Evolutionary conservation across 1,140 invertebrate genomes (phyloP), one percentile per base, ranked within the genome.

Genomic region (Zaprionus africanus): DNA sequence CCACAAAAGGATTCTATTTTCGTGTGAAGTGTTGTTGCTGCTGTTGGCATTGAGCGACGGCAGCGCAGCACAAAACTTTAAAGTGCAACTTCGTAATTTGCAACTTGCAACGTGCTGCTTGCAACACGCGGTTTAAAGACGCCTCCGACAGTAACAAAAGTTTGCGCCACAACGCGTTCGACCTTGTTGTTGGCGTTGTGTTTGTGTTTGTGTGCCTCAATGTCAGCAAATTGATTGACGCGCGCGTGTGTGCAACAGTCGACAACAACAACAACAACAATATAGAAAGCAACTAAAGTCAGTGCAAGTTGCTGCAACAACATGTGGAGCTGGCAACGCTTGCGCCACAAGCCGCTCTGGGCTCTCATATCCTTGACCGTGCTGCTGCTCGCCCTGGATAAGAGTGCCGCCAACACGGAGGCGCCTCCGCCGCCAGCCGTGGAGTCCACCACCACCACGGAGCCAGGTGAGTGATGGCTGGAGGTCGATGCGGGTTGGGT

Each of bases 321-420:
- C 63, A 79, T 84, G 75, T 76, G 84, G 81, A 73, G 73, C 63
- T 83, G 85, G 79, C 85, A 87, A 64, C 82, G 80, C 66, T 68
- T 91, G 81, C 83, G 90, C 41, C 90, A 91, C 69, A 91, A 88
- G 72, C 90, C 90, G 51, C 84, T 91, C 31, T 92, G 86, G 79
- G 79, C 86, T 4, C 65, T 92, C 43, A 79, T 92, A 80, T 79
- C 84, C 83, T 76, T 92, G 77, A 82, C 84, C 72, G 71, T 92
- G 60, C 83, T 90, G 66, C 74, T 88, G 69, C 73, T 90, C 58
- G 79, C 82, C 70, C 71, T 91, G 77, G 90, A 91, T 72, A 90
- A 88, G 64, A 90, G 90, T 53, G 79, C 83, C 64, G 83, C 84
- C 70, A 91, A 82, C 64, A 85, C 86, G 43, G 86, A 91, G 69